Evolutionary conservation across 2,113 vertebrate species (phyloP), one percentile per base, ranked within the genome.

Genomic region (Dicrurus megarhynchus): DNA sequence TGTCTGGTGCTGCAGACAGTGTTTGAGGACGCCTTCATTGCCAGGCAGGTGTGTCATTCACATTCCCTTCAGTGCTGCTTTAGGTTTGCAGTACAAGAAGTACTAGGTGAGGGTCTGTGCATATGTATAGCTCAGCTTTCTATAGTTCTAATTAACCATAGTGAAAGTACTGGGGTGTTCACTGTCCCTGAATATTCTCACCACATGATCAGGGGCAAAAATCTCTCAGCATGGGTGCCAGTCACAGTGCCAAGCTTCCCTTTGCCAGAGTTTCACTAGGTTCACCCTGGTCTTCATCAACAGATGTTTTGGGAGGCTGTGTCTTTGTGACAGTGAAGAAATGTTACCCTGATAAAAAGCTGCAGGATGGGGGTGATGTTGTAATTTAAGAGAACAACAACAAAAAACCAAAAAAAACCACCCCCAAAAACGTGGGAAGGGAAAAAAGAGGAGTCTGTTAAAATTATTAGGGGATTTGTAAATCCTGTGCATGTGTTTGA

Each of bases 401-500:
- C 11, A 28, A 7, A 55, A 7, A 33, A 39, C 9, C 6, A 57
- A 47, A 30, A 49, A 15, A 9, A 28, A 23, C 10, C 23, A 39
- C 23, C 30, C 19, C n/a, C 5, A 32, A 41, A 74, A 59, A 37
- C 1, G 14, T 46, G 52, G n/a, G 37, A 84, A 84, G 41, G 73
- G 14, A 49, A 86, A 55, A 56, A 69, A 42, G 67, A 65, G 49
- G 52, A 84, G 59, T 42, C 28, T 68, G 64, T 84, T 94, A 67
- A 16, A 94, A 70, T 84, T 85, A 50, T 85, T 88, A 80, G 4
- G 68, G 82, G 79, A 70, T 86, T 89, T 96, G 56, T 52, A 94
- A 90, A 94, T 86, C 87, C 47, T 37, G 22, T 74, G 52, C 60
- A 53, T 80, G 35, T 90, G 82, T 86, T 81, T 71, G 52, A 86